A percentile compares a stretch with the other conserved stretches of the same genome.
phyloP scores from a whole-genome alignment of 1,140 invertebrate genomes.

The Chrysomallon squamiferum region DNA sequence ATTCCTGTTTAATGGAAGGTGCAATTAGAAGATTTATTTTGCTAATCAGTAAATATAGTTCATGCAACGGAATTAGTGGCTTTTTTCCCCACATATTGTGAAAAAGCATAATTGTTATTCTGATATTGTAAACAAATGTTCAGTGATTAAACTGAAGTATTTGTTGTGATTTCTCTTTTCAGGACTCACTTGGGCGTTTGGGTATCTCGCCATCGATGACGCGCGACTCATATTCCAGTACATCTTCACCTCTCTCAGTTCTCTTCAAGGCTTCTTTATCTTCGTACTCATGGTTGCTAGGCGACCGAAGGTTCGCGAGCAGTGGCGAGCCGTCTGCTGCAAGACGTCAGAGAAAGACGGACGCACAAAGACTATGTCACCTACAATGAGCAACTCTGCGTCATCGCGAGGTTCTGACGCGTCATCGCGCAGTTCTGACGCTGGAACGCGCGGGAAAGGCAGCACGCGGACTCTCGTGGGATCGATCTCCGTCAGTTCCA shows the following conservation, averaged over 20 bases:
- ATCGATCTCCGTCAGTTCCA: no score
- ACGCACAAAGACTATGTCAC: slow-evolving; percentile 9
- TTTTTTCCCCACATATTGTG: background rate
- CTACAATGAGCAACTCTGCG: slow-evolving; percentile 14
- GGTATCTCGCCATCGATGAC: slow-evolving; percentile 65
- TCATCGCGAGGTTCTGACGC: slow-evolving; percentile 4
- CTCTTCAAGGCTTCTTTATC: slow-evolving; percentile 67
- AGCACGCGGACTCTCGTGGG: no score
- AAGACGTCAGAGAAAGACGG: slow-evolving; percentile 13
- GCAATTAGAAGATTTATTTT: no score
- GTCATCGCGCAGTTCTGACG: background rate
- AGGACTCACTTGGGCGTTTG: slow-evolving; percentile 68
- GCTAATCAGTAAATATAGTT: no score
- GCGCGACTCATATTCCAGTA: slow-evolving; percentile 65
- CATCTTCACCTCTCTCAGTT: slow-evolving; percentile 66
- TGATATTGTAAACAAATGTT: background rate
- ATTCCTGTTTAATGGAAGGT: no score
- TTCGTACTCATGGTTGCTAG: slow-evolving; percentile 60
- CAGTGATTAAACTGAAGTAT: background rate
- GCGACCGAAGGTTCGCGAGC: slow-evolving; percentile 52
- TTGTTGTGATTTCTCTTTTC: slow-evolving; percentile 7
- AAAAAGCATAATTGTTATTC: no score
- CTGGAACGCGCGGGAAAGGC: background rate
- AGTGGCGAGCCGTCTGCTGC: slow-evolving; percentile 52
- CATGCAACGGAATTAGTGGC: no score